A percentile compares a stretch with the other conserved stretches of the same genome.
phyloP scores from a whole-genome alignment of 2,797 vertebrate genomes.

The Cryptoprocta ferox region DNA sequence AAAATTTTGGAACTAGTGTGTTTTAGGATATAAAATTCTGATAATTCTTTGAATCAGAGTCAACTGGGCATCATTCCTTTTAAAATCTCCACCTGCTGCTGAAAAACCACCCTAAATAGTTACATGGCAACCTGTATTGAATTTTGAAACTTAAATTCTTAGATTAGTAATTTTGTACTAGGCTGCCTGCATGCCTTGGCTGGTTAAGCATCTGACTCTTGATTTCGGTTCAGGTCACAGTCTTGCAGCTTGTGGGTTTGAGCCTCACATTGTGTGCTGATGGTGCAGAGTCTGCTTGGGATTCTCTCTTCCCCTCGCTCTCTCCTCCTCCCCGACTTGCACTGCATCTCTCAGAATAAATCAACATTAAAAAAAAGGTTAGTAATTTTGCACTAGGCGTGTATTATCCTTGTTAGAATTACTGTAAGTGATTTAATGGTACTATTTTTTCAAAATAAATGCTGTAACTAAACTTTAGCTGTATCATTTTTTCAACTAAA shows the following conservation, averaged over 20 bases:
- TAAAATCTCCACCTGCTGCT: constrained; percentile 71
- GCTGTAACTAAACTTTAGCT: constrained; percentile 47
- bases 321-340: too few species aligned
- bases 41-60: constrained; percentile 40
- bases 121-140: constrained; percentile 70
- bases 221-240: too few species aligned
- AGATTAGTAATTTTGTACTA: constrained; percentile 66
- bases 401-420: constrained; percentile 63
- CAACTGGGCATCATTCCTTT: constrained; percentile 65
- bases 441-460: constrained; percentile 55
- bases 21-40: constrained; percentile 69
- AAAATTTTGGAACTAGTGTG: constrained; percentile 58
- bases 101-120: constrained; percentile 69
- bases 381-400: constrained; percentile 67
- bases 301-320: too few species aligned
- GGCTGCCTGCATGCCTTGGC: too few species aligned
- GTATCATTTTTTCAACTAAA: background rate
- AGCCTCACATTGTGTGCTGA: too few species aligned
- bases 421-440: constrained; percentile 55
- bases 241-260: too few species aligned
- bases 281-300: too few species aligned
- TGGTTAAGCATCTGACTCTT: too few species aligned
- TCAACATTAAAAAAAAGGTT: background rate
- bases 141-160: constrained; percentile 72
- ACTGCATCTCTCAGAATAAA: too few species aligned